Evolutionary conservation across 1,140 invertebrate species (phyloP), one percentile per base, ranked within the genome.

Genomic region (Drosophila santomea): DNA sequence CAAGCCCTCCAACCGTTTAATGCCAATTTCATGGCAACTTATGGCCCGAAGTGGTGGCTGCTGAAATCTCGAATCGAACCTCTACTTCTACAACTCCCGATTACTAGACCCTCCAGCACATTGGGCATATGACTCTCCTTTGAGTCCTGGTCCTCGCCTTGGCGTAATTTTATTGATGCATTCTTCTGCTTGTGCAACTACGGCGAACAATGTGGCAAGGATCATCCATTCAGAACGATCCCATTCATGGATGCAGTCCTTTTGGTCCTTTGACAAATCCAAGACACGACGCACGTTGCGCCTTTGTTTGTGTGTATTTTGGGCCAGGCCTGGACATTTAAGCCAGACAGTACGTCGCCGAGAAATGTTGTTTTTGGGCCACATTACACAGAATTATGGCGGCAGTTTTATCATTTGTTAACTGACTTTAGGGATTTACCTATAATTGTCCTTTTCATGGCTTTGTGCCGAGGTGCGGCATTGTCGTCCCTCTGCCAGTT

Each of bases 391-490:
- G 84, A 89, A 89, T 84, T 80, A 89, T 89, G 85, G 76, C 85
- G 84, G 84, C 77, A 89, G 77, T 90, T 89, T 84, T 67, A 80
- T 85, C 80, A 77, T 78, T 89, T 84, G 84, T 89, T 89, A 89
- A 88, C 76, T 88, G 66, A 63, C 80, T 88, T 88, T 84, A 80
- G 80, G 85, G 84, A 89, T 90, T 89, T 89, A 56, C 77, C 72
- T 39, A 67, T 89, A 89, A 89, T 89, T 89, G 84, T 89, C 77
- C 84, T 89, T 89, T 89, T 89, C 77, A 90, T 28, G 58, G 59
- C 59, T 51, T 78, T 78, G 75, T 72, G 35, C 20, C 3, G 28
- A 58, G 75, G 67, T 62, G 61, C 67, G 58, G 58, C 52, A 56
- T 73, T 78, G 75, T 78, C 61, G 56, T 62, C 66, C 63, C 79